A percentile compares a stretch with the other conserved stretches of the same genome.
These are phyloP conservation scores for Leptosomus discolor DNA, from an alignment of 2,113 vertebrate genomes.

Conservation along the genomic window DNA sequence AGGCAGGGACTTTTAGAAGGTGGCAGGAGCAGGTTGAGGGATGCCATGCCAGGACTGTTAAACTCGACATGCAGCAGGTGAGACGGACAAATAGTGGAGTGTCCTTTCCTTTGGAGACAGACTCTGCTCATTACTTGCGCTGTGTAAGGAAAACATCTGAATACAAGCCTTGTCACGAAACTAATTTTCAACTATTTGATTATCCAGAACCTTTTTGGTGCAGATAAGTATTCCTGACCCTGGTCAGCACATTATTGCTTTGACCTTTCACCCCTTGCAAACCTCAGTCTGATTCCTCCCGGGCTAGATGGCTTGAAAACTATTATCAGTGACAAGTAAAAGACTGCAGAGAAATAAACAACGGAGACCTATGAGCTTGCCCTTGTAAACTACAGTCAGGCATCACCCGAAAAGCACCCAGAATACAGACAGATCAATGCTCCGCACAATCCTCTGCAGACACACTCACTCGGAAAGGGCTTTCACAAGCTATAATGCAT, in stretches of 20 bases:
- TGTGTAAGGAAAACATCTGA: not conserved
- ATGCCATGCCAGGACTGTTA: not conserved
- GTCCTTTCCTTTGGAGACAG: not conserved
- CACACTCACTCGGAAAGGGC: constrained; percentile 5
- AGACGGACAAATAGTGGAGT: not conserved
- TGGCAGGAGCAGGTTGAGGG: not conserved
- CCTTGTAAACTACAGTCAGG: constrained; percentile 46
- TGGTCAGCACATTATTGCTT: constrained; percentile 37
- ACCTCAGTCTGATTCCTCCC: constrained; percentile 30
- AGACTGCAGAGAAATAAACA: constrained; percentile 66
- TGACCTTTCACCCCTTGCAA: constrained; percentile 48
- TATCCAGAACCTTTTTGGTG: constrained; percentile 37
- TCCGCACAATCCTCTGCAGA: constrained; percentile 39
- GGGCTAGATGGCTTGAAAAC: constrained; percentile 40
- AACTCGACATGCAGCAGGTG: not conserved
- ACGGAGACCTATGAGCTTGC: constrained; percentile 34
- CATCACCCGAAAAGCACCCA: constrained; percentile 10
- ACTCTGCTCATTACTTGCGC: not conserved
- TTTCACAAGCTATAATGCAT: constrained; percentile 34
- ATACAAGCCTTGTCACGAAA: not conserved
- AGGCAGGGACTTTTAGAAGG: not conserved
- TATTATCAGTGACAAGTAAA: constrained; percentile 62
- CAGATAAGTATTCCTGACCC: constrained; percentile 57
- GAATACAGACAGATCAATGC: constrained; percentile 59
- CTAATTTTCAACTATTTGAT: constrained; percentile 50